Percentiles rank a stretch among this genome's conserved stretches.
These are phyloP conservation scores for Macquaria ambigua DNA, from an alignment of 2,113 vertebrate genomes.

Conservation along the genomic window DNA sequence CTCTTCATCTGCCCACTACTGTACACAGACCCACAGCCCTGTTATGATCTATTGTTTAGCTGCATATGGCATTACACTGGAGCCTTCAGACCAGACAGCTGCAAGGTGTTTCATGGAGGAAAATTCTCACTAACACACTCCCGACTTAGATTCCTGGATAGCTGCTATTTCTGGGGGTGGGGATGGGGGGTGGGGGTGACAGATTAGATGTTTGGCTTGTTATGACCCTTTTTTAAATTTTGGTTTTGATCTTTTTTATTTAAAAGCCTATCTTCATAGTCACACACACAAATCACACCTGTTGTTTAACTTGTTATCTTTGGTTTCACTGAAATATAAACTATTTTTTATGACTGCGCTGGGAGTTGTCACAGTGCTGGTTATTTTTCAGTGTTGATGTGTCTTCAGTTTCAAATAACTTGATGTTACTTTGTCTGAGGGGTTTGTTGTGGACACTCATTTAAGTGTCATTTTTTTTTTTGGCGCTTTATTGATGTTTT, in stretches of 20 bases:
- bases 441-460: not conserved
- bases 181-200: not conserved
- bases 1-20: conserved; percentile 72
- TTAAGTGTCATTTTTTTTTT: not conserved
- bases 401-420: conserved; percentile 4
- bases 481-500: not conserved
- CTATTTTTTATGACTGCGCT: not conserved
- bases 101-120: conserved; percentile 51
- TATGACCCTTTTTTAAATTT: not conserved
- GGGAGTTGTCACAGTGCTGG: conserved; percentile 3
- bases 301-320: not conserved
- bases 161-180: conserved; percentile 8
- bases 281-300: conserved; percentile 1
- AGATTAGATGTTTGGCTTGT: conserved; percentile 12
- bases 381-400: not conserved
- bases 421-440: not conserved
- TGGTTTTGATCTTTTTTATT: not conserved
- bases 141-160: not conserved
- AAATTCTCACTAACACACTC: conserved; percentile 39
- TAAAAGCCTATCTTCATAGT: not conserved
- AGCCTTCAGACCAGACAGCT: conserved; percentile 43
- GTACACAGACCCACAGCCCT: conserved; percentile 74
- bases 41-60: conserved; percentile 77
- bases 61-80: conserved; percentile 63
- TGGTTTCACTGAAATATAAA: not conserved